phyloP scores from a whole-genome alignment of 1,140 invertebrate species.

The Macrosteles quadrilineatus region DNA sequence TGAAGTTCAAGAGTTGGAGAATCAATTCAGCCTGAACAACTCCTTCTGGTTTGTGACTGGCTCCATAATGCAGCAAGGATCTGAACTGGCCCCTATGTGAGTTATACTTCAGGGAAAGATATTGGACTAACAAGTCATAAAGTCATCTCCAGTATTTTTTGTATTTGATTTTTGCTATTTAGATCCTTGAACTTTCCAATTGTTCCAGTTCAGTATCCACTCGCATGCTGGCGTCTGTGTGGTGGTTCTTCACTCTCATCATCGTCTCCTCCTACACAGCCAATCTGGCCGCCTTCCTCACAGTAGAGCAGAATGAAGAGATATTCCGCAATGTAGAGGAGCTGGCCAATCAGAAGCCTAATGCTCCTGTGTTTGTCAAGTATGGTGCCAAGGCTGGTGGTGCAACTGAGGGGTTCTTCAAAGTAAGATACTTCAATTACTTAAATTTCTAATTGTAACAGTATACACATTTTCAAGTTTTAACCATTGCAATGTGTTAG shows the following conservation, averaged over 20 bases:
- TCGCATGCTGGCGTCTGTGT: slow-evolving; percentile 59
- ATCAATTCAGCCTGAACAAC: slow-evolving; percentile 67
- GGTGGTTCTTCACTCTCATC: slow-evolving; percentile 96
- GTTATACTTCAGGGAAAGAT: not conserved
- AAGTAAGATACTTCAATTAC: no score
- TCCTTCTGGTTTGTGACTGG: slow-evolving; percentile 74
- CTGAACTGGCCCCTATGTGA: slow-evolving; percentile 77
- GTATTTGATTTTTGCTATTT: no score
- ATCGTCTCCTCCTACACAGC: slow-evolving; percentile 97
- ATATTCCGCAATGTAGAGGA: slow-evolving; percentile 84
- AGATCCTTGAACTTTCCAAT: no score
- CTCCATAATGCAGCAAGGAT: slow-evolving; percentile 78
- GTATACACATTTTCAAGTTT: not conserved
- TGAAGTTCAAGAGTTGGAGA: slow-evolving; percentile 64
- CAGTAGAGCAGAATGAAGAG: slow-evolving; percentile 77
- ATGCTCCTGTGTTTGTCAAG: slow-evolving; percentile 61
- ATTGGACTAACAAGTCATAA: no score
- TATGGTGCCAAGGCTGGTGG: slow-evolving; percentile 84
- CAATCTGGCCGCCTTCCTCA: slow-evolving; percentile 94
- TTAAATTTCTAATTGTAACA: no score
- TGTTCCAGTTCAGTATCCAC: slow-evolving; percentile 52
- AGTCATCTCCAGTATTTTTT: no score
- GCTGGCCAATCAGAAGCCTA: slow-evolving; percentile 67
- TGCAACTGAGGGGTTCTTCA: slow-evolving; percentile 81
- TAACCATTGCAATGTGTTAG: no score